Conservation (phyloP, 1,140 invertebrate genomes). For the Heliconius himera region DNA sequence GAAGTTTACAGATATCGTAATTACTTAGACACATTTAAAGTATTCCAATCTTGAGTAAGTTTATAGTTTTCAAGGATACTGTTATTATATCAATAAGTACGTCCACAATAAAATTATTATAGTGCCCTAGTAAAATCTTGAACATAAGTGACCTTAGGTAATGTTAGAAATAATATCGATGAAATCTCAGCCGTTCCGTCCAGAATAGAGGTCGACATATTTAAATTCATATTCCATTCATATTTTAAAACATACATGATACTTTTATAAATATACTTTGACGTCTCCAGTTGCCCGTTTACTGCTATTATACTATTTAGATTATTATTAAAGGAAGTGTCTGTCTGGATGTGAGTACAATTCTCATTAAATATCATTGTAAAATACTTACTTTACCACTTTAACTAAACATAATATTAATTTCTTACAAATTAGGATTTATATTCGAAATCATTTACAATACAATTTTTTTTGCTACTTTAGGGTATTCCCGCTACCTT, state of each 20-base stretch:
- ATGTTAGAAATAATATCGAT: constrained; percentile 15
- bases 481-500: too few relatives aligned
- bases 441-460: too few relatives aligned
- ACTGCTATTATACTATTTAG: too few relatives aligned
- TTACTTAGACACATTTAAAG: background rate
- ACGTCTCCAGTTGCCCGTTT: too few relatives aligned
- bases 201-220: background rate
- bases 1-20: background rate
- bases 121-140: background rate
- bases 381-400: too few relatives aligned
- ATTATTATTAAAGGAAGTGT: too few relatives aligned
- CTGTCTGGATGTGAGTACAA: too few relatives aligned
- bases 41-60: background rate
- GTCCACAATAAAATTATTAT: background rate
- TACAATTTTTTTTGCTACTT: too few relatives aligned
- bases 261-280: background rate
- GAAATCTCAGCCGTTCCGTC: constrained; percentile 24
- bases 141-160: constrained; percentile 32
- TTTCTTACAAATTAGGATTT: too few relatives aligned
- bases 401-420: too few relatives aligned
- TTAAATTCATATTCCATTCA: background rate
- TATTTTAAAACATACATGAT: background rate
- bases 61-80: too few relatives aligned
- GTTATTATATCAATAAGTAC: background rate
- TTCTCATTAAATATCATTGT: too few relatives aligned